Evolutionary conservation across 2,888 invertebrate genomes (phyloP), one percentile per base, ranked within the genome.

Genomic region (Phaonia tiefii): DNA sequence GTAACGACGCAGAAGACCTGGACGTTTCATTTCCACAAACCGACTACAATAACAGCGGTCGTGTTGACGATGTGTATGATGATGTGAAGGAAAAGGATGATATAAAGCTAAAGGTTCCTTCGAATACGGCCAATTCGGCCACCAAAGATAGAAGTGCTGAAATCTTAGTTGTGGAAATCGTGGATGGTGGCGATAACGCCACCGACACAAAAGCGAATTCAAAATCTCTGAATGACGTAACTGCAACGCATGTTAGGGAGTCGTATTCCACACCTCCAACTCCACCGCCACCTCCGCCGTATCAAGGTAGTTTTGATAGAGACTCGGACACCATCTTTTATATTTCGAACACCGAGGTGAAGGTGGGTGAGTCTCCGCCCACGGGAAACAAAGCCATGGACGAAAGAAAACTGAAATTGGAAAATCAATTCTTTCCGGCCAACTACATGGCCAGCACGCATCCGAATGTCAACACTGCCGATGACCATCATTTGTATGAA

Each of bases 311-410:
- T 66, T 87, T 88, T 42, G 90, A 91, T 83, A 86, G 90, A 7
- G 91, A 91, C 66, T 91, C 91, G 0, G 91, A 91, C 75, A 91
- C 91, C 1, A 91, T 91, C 44, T 91, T 91, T 82, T 91, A 91
- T 67, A 91, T 91, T 5, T 91, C 91, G n/a, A 91, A 91, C 70
- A 91, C 91, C 0, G 91, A 91, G 82, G 91, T 91, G 0, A 91
- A 91, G 84, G 91, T 91, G 20, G 89, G 90, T 1, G 91, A 91
- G 65, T 90, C 91, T 0, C 78, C 89, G 15, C 90, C 91, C 49
- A 88, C 88, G 0, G 71, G 84, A 5, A 87, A 86, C 25, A 85
- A 86, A 1, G 26, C 70, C 7, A 56, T 63, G 37, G 84, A 85
- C 7, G 84, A 85, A 31, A 88, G 89, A 31, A 87, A 88, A 66